A percentile compares a stretch with the other conserved stretches of the same genome.
Conservation (phyloP, 2,797 vertebrate species). For the Chiroxiphia lanceolata region DNA sequence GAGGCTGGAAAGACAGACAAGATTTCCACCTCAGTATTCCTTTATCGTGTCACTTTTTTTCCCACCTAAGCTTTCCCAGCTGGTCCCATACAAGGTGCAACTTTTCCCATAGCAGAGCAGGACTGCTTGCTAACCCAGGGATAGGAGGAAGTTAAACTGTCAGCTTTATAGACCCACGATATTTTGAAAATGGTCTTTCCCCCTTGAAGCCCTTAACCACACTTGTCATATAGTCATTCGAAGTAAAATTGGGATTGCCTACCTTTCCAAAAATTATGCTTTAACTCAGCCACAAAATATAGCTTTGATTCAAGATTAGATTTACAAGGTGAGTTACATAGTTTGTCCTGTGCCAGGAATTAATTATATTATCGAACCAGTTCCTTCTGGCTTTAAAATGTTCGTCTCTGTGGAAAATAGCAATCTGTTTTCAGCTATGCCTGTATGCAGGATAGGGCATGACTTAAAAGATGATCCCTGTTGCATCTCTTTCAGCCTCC, state of each 20-base stretch:
- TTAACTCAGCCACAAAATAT: constrained; percentile 1
- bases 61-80: neutral
- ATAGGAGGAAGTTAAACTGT: neutral
- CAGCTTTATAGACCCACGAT: neutral
- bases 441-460: neutral
- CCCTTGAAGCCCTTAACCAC: neutral
- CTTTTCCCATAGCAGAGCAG: neutral
- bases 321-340: neutral
- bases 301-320: constrained; percentile 31
- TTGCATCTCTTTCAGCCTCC: neutral
- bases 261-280: neutral
- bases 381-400: neutral
- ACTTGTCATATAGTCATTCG: accelerated
- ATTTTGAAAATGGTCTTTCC: neutral
- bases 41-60: neutral
- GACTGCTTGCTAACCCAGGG: neutral
- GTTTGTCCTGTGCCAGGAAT: neutral
- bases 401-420: neutral
- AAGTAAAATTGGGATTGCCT: neutral
- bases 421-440: neutral
- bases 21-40: neutral
- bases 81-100: neutral
- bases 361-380: neutral
- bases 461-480: neutral
- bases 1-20: neutral